A percentile compares a stretch with the other conserved stretches of the same genome.
Evolutionary conservation across 2,888 invertebrate species (phyloP).

Genomic region (Flexamia atlantica): DNA sequence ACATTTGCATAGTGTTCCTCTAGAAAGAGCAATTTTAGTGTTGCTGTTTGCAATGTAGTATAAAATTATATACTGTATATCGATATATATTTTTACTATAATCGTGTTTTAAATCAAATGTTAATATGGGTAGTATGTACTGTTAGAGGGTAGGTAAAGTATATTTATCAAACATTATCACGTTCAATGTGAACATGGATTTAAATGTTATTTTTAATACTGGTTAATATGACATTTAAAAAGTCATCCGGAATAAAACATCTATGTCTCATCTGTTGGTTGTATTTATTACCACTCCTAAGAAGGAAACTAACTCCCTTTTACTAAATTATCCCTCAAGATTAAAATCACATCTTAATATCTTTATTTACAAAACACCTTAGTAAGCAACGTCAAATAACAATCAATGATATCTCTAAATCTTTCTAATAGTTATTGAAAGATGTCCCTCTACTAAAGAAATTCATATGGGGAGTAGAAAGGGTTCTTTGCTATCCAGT

Average conservation of each 20-base stretch:
- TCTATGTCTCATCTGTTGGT: neutral
- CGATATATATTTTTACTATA: conserved; percentile 35
- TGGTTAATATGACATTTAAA: neutral
- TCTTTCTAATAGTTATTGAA: no score
- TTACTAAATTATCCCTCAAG: no score
- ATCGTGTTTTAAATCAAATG: conserved; percentile 20
- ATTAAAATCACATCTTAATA: no score
- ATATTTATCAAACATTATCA: neutral
- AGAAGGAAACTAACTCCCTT: no score
- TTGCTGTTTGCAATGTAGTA: conserved; percentile 35
- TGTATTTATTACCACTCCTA: neutral
- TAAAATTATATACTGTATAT: conserved; percentile 17
- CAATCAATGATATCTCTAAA: no score
- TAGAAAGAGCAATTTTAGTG: conserved; percentile 41
- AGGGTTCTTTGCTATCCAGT: no score
- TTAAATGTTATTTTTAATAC: conserved; percentile 36
- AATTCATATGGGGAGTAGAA: no score
- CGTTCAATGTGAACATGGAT: conserved; percentile 6
- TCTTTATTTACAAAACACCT: no score
- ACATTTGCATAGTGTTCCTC: conserved; percentile 36
- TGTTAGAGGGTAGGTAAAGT: neutral
- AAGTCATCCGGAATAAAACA: conserved; percentile 6
- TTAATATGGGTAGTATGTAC: neutral
- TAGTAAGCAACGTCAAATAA: no score
- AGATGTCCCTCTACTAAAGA: no score